These are phyloP conservation scores for Zaprionus kolodkinae DNA, from an alignment of 1,140 invertebrate species.

Conservation along the genomic window DNA sequence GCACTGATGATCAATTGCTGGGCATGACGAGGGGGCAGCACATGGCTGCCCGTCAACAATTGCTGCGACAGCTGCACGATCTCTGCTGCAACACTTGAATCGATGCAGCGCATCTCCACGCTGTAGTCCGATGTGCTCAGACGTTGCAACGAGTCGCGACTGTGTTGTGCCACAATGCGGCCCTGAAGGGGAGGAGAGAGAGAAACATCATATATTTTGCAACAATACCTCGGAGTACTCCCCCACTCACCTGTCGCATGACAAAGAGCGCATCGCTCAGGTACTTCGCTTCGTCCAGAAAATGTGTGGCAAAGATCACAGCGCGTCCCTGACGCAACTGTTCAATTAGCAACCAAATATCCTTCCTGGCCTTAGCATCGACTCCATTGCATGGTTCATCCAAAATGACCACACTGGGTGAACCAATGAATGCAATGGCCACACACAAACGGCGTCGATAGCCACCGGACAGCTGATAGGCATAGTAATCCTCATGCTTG, in stretches of 20 bases:
- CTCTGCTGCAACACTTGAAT: slow-evolving; percentile 31
- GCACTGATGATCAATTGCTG: slow-evolving; percentile 47
- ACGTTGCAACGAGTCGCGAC: slow-evolving; percentile 69
- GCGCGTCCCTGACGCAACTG: slow-evolving; percentile 88
- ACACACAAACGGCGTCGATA: slow-evolving; percentile 87
- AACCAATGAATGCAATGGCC: slow-evolving; percentile 88
- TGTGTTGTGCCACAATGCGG: slow-evolving; percentile 78
- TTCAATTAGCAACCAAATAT: slow-evolving; percentile 91
- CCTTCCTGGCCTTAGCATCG: slow-evolving; percentile 90
- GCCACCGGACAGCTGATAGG: slow-evolving; percentile 87
- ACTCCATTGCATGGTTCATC: slow-evolving; percentile 93
- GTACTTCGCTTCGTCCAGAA: slow-evolving; percentile 88
- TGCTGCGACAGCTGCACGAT: slow-evolving; percentile 44
- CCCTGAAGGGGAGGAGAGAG: slow-evolving; percentile 50
- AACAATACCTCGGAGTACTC: no score
- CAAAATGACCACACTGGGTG: slow-evolving; percentile 90
- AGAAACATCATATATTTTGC: neutral
- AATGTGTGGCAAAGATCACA: slow-evolving; percentile 90
- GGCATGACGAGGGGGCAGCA: slow-evolving; percentile 23
- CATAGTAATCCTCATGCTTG: slow-evolving; percentile 85
- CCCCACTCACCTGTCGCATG: slow-evolving; percentile 86
- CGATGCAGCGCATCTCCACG: slow-evolving; percentile 58
- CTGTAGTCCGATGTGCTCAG: slow-evolving; percentile 70
- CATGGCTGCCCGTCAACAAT: slow-evolving; percentile 44
- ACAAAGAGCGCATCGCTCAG: slow-evolving; percentile 88